A percentile compares a stretch with the other conserved stretches of the same genome.
Evolutionary conservation across 1,140 invertebrate species (phyloP).

Genomic region (Eubasilissa regina): DNA sequence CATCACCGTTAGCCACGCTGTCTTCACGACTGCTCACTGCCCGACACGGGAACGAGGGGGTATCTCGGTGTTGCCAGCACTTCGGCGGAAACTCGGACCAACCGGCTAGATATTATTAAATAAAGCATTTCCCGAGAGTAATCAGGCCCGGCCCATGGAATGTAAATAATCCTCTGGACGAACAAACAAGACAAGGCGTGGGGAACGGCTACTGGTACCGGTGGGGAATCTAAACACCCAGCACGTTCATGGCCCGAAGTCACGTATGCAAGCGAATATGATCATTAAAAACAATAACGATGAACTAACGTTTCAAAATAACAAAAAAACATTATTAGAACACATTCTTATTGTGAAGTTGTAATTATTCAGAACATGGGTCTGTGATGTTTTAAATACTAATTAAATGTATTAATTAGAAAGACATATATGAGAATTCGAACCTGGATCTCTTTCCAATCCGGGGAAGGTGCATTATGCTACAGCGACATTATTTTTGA

Average conservation of each 20-base stretch:
- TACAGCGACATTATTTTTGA: too few species aligned
- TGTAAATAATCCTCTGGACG: constrained; percentile 36
- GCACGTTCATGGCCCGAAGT: background rate
- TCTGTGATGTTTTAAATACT: too few species aligned
- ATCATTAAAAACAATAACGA: background rate
- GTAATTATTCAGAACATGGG: too few species aligned
- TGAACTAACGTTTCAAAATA: background rate
- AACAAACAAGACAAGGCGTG: constrained; percentile 39
- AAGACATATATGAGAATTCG: too few species aligned
- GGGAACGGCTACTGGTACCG: background rate
- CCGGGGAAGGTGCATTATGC: too few species aligned
- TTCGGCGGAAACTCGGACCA: constrained; percentile 22
- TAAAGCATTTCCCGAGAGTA: constrained; percentile 60
- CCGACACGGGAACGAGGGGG: background rate
- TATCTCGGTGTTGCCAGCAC: background rate
- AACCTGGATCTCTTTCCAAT: too few species aligned
- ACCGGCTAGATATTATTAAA: constrained; percentile 58
- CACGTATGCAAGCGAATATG: constrained; percentile 1
- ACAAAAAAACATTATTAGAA: too few species aligned
- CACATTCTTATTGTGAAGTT: too few species aligned
- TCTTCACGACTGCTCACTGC: background rate
- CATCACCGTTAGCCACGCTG: too few species aligned
- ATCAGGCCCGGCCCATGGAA: constrained; percentile 50
- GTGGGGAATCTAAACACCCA: background rate
- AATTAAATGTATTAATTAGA: too few species aligned